Evolutionary conservation across 1,140 invertebrate genomes (phyloP).

Genomic region (Ridgeia piscesae): DNA sequence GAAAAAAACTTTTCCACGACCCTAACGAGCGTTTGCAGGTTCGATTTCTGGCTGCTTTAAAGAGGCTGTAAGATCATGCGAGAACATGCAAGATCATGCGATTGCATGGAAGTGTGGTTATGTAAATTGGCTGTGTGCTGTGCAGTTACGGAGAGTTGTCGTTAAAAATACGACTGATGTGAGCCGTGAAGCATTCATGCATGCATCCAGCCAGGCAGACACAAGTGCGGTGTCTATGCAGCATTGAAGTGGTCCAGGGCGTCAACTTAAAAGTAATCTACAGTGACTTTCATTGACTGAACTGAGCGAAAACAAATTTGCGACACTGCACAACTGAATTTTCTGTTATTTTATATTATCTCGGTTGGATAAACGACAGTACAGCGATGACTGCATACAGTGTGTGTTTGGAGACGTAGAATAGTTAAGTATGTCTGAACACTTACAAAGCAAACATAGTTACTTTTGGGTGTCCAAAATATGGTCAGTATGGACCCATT

Average conservation of each 20-base stretch:
- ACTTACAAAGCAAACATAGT: too few species aligned
- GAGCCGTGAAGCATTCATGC: neutral
- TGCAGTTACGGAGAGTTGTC: neutral
- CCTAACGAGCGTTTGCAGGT: neutral
- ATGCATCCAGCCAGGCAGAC: neutral
- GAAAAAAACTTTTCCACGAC: neutral
- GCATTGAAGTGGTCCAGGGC: neutral
- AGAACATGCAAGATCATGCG: neutral
- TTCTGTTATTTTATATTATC: neutral
- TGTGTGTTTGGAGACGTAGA: too few species aligned
- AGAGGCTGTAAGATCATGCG: neutral
- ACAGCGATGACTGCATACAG: too few species aligned
- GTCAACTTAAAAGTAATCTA: too few species aligned
- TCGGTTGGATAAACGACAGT: too few species aligned
- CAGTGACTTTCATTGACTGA: too few species aligned
- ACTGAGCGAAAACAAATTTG: too few species aligned
- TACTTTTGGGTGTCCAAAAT: too few species aligned
- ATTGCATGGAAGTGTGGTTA: neutral
- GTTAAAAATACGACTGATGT: neutral
- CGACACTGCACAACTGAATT: neutral
- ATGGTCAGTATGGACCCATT: too few species aligned
- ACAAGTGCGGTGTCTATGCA: neutral
- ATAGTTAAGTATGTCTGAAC: too few species aligned
- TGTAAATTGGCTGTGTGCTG: neutral
- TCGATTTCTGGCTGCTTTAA: neutral